These are phyloP conservation scores for Hypomesus transpacificus DNA, from an alignment of 2,113 vertebrate genomes.

Conservation along the genomic window DNA sequence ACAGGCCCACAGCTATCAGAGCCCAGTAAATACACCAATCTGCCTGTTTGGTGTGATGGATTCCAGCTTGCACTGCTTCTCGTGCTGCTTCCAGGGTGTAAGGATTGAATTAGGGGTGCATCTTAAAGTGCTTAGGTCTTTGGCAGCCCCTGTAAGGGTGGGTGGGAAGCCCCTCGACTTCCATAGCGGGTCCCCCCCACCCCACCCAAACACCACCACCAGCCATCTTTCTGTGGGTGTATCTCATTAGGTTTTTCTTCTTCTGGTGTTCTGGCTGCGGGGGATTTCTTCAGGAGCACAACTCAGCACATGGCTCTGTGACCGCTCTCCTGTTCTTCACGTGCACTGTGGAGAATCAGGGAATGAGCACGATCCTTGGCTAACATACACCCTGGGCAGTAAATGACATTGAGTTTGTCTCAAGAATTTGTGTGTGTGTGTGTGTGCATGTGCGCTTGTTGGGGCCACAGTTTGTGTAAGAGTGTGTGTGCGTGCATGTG, in stretches of 20 bases:
- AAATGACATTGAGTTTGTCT: constrained; percentile 23
- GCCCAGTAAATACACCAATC: constrained; percentile 5
- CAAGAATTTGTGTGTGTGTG: constrained; percentile 5
- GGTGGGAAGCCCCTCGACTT: background rate
- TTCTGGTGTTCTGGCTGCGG: constrained; percentile 2
- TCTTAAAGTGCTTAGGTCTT: constrained; percentile 20
- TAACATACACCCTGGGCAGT: constrained; percentile 9
- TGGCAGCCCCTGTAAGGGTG: background rate
- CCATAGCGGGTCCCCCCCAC: background rate
- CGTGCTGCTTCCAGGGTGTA: constrained; percentile 21
- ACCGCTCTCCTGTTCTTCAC: constrained; percentile 20
- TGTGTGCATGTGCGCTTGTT: constrained; percentile 1
- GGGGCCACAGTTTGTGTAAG: background rate
- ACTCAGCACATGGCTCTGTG: constrained; percentile 27
- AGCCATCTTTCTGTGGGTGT: background rate
- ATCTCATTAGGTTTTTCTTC: constrained; percentile 3
- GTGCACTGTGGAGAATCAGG: constrained; percentile 27
- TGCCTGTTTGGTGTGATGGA: background rate
- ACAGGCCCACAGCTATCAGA: background rate
- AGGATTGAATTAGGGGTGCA: constrained; percentile 27
- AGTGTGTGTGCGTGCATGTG: background rate
- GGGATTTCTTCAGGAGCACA: background rate
- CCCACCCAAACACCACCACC: no score
- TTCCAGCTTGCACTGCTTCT: background rate
- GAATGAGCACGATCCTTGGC: constrained; percentile 27